These are phyloP conservation scores for Leucoraja erinaceus DNA, from an alignment of 2,113 vertebrate genomes.

Conservation along the genomic window DNA sequence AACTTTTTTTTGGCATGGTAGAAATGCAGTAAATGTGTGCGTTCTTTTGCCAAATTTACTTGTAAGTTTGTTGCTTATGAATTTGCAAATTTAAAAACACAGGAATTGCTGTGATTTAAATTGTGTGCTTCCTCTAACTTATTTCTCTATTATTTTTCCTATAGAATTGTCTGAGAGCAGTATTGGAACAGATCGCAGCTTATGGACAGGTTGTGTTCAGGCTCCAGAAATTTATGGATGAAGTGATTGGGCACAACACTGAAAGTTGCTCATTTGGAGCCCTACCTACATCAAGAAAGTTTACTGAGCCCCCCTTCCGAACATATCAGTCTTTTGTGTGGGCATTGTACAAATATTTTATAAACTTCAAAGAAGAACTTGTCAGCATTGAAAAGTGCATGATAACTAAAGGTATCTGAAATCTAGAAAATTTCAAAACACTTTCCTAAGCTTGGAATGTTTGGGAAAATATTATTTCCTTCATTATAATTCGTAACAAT, in stretches of 20 bases:
- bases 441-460: background rate
- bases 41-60: no score
- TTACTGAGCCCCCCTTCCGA: slow-evolving; percentile 79
- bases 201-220: slow-evolving; percentile 87
- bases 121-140: background rate
- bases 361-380: slow-evolving; percentile 86
- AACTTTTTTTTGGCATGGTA: background rate
- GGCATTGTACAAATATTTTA: slow-evolving; percentile 91
- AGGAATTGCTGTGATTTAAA: background rate
- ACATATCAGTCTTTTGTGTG: slow-evolving; percentile 98
- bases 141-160: background rate
- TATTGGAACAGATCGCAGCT: slow-evolving; percentile 82
- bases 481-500: background rate
- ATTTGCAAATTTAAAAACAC: background rate
- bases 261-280: slow-evolving; percentile 61
- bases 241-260: slow-evolving; percentile 79
- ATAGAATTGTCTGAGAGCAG: slow-evolving; percentile 80
- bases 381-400: slow-evolving; percentile 79
- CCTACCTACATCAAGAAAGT: slow-evolving; percentile 64
- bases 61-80: background rate
- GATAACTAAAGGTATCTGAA: slow-evolving; percentile 70
- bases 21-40: background rate
- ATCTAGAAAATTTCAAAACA: background rate
- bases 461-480: background rate
- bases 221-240: slow-evolving; percentile 92